Percentiles rank a stretch among this genome's conserved stretches.
Conservation (phyloP, 2,113 vertebrate genomes). For the Chelonoidis abingdonii region DNA sequence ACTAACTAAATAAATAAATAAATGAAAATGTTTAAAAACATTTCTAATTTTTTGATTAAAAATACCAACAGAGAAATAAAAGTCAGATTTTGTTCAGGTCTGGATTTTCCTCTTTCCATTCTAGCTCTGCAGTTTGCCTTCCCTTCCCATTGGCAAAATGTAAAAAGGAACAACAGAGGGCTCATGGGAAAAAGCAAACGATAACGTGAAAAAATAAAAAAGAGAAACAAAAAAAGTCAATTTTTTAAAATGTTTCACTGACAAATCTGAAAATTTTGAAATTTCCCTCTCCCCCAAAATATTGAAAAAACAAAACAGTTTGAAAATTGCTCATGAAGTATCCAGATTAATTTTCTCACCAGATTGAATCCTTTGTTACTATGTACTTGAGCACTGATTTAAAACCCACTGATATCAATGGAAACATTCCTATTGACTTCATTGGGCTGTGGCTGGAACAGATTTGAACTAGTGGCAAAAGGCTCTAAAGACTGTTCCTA, state of each 20-base stretch:
- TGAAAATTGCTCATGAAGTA: background rate
- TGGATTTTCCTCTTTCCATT: background rate
- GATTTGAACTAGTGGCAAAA: constrained; percentile 22
- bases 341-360: fast-evolving
- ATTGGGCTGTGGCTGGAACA: background rate
- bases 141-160: background rate
- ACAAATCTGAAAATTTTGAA: fast-evolving
- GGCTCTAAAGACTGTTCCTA: constrained; percentile 55
- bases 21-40: fast-evolving
- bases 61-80: background rate
- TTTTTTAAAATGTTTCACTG: background rate
- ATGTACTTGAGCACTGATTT: background rate
- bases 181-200: fast-evolving
- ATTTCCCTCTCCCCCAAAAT: background rate
- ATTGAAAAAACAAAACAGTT: background rate
- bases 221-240: background rate
- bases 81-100: background rate
- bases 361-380: background rate
- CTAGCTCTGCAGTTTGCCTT: fast-evolving
- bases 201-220: too few species aligned
- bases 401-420: background rate
- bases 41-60: background rate
- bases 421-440: background rate
- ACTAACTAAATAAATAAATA: background rate
- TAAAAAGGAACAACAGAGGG: background rate